Evolutionary conservation across 2,113 vertebrate species (phyloP).

Genomic region (Ctenodactylus gundi): DNA sequence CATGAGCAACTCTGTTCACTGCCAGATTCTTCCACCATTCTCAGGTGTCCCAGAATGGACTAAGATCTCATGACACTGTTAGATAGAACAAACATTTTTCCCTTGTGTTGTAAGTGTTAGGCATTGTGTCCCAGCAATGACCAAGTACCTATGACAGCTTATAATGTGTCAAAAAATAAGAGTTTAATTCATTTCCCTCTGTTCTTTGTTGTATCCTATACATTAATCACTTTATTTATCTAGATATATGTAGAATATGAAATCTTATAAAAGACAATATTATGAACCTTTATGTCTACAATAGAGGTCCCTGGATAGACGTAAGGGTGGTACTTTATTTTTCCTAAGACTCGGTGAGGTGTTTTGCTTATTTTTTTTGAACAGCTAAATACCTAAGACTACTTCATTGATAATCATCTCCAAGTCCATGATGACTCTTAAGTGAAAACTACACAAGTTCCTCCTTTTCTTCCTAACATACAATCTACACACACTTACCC

Average conservation of each 20-base stretch:
- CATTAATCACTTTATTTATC: constrained; percentile 12
- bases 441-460: constrained; percentile 50
- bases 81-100: too few relatives aligned
- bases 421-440: neutral
- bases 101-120: too few relatives aligned
- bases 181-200: neutral
- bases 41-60: too few relatives aligned
- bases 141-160: too few relatives aligned
- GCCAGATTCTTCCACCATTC: too few relatives aligned
- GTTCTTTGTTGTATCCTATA: neutral
- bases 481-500: constrained; percentile 52
- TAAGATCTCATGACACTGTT: too few relatives aligned
- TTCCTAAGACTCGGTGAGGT: neutral
- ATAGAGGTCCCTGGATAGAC: neutral
- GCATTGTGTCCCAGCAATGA: too few relatives aligned
- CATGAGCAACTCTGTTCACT: too few relatives aligned
- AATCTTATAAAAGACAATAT: neutral
- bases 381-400: neutral
- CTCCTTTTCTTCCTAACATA: constrained; percentile 57
- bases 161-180: too few relatives aligned
- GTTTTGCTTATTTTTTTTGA: neutral
- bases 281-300: neutral
- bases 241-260: neutral
- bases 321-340: neutral
- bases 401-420: neutral